Evolutionary conservation across 1,140 invertebrate species (phyloP).

Genomic region (Drosophila sulfurigaster): DNA sequence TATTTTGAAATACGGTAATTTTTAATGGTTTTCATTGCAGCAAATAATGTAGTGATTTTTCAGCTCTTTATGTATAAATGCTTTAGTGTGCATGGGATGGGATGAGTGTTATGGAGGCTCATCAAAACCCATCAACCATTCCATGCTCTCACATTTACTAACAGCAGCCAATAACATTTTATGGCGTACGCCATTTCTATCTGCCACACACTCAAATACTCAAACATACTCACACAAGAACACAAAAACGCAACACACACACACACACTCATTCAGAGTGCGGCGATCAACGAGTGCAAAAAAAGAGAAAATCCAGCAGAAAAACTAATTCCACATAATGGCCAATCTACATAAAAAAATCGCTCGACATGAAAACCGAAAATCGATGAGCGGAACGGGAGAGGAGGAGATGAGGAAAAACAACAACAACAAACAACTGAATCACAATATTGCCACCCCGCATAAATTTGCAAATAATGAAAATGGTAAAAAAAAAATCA

Average conservation of each 20-base stretch:
- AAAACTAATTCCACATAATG: conserved; percentile 80
- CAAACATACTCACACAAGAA: conserved; percentile 12
- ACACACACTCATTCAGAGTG: conserved; percentile 3
- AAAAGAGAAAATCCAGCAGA: conserved; percentile 54
- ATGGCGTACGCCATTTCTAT: conserved; percentile 72
- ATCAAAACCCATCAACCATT: conserved; percentile 42
- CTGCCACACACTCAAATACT: conserved; percentile 28
- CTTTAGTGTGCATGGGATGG: conserved; percentile 2
- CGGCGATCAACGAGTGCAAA: conserved; percentile 45
- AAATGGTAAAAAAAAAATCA: conserved; percentile 73
- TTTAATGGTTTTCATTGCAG: too few species aligned
- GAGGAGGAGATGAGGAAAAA: conserved; percentile 9
- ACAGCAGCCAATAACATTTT: conserved; percentile 70
- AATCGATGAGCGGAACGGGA: conserved; percentile 69
- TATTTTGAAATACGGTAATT: too few species aligned
- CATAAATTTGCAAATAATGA: conserved; percentile 82
- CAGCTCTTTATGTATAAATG: not conserved
- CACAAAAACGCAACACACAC: not conserved
- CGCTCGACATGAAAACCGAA: conserved; percentile 64
- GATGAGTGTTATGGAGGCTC: conserved; percentile 15
- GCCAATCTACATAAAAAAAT: conserved; percentile 82
- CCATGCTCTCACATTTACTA: conserved; percentile 39
- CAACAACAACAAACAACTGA: conserved; percentile 21
- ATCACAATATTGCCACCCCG: conserved; percentile 63
- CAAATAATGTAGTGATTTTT: not conserved